These are phyloP conservation scores for Phallusia fumigata DNA, from an alignment of 23 tunicate genomes.

Conservation along the genomic window DNA sequence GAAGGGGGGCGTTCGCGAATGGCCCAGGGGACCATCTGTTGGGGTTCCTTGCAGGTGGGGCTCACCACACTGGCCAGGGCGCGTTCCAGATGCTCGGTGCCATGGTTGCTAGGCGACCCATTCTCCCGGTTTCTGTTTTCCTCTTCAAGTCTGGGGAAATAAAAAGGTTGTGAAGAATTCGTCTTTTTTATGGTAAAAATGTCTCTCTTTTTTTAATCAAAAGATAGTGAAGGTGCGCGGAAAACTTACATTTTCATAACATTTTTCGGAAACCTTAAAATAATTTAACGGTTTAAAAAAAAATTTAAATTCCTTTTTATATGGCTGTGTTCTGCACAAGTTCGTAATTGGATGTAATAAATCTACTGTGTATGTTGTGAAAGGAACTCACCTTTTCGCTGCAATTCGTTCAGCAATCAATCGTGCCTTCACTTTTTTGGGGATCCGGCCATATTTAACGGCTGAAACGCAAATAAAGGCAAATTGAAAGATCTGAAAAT, in stretches of 20 bases:
- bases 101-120: background rate
- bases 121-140: background rate
- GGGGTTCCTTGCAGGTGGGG: background rate
- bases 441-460: slow-evolving; percentile 91
- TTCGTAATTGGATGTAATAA: no score
- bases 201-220: no score
- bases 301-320: no score
- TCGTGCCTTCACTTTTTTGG: slow-evolving; percentile 77
- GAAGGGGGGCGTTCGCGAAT: background rate
- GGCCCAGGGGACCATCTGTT: background rate
- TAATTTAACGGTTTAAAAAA: no score
- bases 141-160: background rate
- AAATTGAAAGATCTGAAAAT: no score
- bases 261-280: no score
- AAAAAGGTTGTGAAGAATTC: no score
- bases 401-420: slow-evolving; percentile 64
- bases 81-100: background rate
- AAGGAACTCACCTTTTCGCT: slow-evolving; percentile 12
- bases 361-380: no score
- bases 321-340: no score
- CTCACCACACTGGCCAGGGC: background rate
- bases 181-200: no score
- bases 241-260: no score
- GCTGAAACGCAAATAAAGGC: slow-evolving; percentile 32
- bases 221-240: no score